A percentile compares a stretch with the other conserved stretches of the same genome.
Evolutionary conservation across 1,140 invertebrate species (phyloP).

Genomic region (Leptinotarsa lineolata): DNA sequence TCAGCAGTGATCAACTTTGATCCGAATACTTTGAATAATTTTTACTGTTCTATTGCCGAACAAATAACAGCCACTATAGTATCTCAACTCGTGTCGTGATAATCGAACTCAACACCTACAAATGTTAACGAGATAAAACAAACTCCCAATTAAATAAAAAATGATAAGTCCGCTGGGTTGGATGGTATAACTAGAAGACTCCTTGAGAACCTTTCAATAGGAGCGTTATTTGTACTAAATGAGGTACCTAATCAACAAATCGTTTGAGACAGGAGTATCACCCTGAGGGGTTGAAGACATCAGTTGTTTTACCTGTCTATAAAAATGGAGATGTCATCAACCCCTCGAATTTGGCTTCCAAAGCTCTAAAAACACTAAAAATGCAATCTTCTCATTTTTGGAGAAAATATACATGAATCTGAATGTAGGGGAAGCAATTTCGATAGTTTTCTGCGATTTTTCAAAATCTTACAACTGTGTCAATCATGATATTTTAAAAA

Average conservation of each 20-base stretch:
- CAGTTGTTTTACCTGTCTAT: slow-evolving; percentile 2
- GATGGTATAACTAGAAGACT: no score
- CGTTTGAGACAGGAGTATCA: neutral
- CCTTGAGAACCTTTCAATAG: no score
- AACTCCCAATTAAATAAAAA: no score
- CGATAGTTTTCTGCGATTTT: slow-evolving; percentile 14
- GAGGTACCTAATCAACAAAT: slow-evolving; percentile 2
- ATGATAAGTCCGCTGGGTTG: no score
- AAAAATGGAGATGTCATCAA: slow-evolving; percentile 2
- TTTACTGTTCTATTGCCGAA: slow-evolving; percentile 10
- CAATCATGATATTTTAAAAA: slow-evolving; percentile 6
- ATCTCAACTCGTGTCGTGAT: neutral
- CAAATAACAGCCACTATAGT: neutral
- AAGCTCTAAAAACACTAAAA: slow-evolving; percentile 8
- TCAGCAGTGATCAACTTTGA: slow-evolving; percentile 4
- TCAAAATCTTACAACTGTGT: slow-evolving; percentile 8
- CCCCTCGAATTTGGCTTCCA: slow-evolving; percentile 18
- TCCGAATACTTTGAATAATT: slow-evolving; percentile 3
- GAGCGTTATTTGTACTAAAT: neutral
- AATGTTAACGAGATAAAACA: slow-evolving; percentile 6
- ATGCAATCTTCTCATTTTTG: slow-evolving; percentile 10
- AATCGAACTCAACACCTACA: slow-evolving; percentile 5
- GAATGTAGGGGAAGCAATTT: slow-evolving; percentile 2
- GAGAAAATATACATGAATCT: slow-evolving; percentile 10
- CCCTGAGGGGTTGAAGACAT: slow-evolving; percentile 5